Percentiles rank a stretch among this genome's conserved stretches.
phyloP scores from a whole-genome alignment of 2,888 invertebrate genomes.

The Chydorus sphaericus region DNA sequence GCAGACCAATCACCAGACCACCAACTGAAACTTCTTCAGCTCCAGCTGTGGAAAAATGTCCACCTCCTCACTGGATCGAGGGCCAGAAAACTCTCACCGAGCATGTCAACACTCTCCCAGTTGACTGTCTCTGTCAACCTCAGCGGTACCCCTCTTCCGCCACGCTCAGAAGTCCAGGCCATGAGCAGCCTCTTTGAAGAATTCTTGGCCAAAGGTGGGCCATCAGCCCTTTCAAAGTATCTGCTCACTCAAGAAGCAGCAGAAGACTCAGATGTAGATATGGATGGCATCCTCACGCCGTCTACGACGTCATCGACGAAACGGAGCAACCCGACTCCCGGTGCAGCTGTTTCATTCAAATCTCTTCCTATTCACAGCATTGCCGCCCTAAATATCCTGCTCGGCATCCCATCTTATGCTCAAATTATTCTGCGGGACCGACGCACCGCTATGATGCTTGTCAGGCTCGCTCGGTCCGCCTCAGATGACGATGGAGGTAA shows the following conservation, averaged over 20 bases:
- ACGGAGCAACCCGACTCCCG: background rate
- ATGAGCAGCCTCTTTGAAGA: constrained; percentile 50
- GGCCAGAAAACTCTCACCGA: background rate
- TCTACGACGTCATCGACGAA: background rate
- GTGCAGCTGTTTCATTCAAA: background rate
- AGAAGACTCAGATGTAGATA: constrained; percentile 13
- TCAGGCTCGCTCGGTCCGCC: constrained; percentile 74
- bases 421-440: constrained; percentile 71
- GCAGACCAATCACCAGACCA: too few species aligned
- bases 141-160: background rate
- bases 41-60: background rate
- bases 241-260: constrained; percentile 46
- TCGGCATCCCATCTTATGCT: constrained; percentile 78
- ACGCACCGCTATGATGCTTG: constrained; percentile 67
- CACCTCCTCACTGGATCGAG: background rate
- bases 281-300: constrained; percentile 9
- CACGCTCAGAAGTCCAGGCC: background rate
- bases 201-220: constrained; percentile 75
- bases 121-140: background rate
- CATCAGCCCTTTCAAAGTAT: constrained; percentile 74
- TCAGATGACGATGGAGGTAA: constrained; percentile 79
- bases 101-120: background rate
- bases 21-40: background rate
- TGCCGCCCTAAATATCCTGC: constrained; percentile 74
- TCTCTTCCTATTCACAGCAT: constrained; percentile 67